phyloP scores from a whole-genome alignment of 1,140 invertebrate species.

The Diabrotica virgifera region DNA sequence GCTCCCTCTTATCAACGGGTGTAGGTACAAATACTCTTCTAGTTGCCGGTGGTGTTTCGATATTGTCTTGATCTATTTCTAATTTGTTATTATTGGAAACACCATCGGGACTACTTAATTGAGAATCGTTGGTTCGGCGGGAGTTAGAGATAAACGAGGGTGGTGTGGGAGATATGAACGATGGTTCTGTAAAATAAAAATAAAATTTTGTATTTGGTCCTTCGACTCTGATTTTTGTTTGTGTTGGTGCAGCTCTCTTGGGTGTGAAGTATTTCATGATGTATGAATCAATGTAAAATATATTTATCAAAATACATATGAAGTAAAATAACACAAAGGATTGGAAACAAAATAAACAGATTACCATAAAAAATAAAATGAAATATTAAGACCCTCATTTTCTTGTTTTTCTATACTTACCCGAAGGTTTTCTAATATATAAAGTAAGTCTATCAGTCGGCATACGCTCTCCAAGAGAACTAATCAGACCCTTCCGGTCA shows the following conservation, averaged over 20 bases:
- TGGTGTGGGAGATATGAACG: not conserved
- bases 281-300: too few species aligned
- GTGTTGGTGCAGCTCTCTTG: too few species aligned
- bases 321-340: too few species aligned
- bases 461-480: conserved; percentile 49
- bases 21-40: conserved; percentile 64
- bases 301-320: too few species aligned
- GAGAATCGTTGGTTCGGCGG: not conserved
- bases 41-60: conserved; percentile 81
- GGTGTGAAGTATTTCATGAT: too few species aligned
- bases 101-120: not conserved
- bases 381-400: conserved; percentile 7
- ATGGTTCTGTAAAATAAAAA: not conserved
- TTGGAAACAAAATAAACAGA: too few species aligned
- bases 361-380: conserved; percentile 17
- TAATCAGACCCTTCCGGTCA: conserved; percentile 53
- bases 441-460: conserved; percentile 59
- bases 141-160: too few species aligned
- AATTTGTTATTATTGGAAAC: not conserved
- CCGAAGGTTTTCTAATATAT: conserved; percentile 58
- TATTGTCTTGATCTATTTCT: conserved; percentile 87
- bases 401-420: not conserved
- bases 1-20: conserved; percentile 58
- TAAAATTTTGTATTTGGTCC: too few species aligned
- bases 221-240: too few species aligned